Conservation (phyloP, 2,888 invertebrate species). For the Dryobota labecula region DNA sequence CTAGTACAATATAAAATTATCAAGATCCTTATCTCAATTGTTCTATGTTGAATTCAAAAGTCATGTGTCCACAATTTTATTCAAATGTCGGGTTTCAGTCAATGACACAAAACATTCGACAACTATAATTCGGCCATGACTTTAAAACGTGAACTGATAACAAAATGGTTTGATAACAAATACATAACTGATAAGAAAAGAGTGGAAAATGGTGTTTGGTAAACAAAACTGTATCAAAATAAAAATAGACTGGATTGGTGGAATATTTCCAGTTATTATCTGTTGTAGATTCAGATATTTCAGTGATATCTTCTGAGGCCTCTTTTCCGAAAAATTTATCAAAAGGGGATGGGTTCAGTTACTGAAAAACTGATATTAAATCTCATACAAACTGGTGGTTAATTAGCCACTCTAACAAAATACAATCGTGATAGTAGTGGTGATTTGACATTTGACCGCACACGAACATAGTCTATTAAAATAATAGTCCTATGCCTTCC, state of each 20-base stretch:
- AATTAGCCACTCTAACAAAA: background rate
- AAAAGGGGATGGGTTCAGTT: background rate
- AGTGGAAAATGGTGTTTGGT: constrained; percentile 66
- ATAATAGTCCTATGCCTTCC: background rate
- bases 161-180: constrained; percentile 60
- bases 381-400: background rate
- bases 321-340: too few relatives aligned
- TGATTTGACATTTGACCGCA: background rate
- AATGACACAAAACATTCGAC: constrained; percentile 7
- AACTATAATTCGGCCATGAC: constrained; percentile 69
- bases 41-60: background rate
- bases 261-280: constrained; percentile 37
- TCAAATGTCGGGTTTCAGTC: background rate
- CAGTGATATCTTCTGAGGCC: background rate
- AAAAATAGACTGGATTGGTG: constrained; percentile 10
- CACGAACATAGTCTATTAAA: background rate
- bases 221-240: constrained; percentile 64
- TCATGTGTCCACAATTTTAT: background rate
- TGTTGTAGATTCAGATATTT: constrained; percentile 8
- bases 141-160: constrained; percentile 70
- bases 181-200: constrained; percentile 62
- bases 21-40: too few relatives aligned
- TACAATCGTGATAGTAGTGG: background rate
- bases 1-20: too few relatives aligned
- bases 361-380: background rate